Percentiles rank a stretch among this genome's conserved stretches.
Evolutionary conservation across 1,140 invertebrate species (phyloP).

Genomic region (Palaemon carinicauda): DNA sequence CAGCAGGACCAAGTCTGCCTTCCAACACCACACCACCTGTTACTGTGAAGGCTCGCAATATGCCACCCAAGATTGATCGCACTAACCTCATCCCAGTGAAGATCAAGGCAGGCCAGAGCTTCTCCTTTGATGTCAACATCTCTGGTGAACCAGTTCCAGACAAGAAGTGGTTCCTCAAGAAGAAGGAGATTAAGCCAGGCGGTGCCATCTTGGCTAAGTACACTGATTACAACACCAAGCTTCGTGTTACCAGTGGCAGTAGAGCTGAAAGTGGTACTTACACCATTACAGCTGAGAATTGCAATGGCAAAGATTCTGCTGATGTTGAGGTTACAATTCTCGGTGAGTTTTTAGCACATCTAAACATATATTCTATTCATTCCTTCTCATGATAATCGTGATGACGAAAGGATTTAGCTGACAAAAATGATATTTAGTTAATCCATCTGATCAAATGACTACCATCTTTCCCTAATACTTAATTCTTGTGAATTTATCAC

Average conservation of each 20-base stretch:
- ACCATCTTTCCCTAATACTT: no score
- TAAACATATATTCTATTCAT: no score
- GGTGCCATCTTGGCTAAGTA: constrained; percentile 62
- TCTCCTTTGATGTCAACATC: constrained; percentile 83
- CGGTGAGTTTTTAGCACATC: constrained; percentile 65
- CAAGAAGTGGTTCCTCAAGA: constrained; percentile 84
- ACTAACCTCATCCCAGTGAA: constrained; percentile 84
- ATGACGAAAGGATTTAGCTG: background rate
- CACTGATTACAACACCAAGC: constrained; percentile 87
- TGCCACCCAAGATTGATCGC: constrained; percentile 87
- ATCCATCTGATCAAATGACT: background rate
- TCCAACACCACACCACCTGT: constrained; percentile 88
- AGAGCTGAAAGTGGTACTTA: constrained; percentile 90
- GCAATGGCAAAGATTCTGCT: constrained; percentile 90
- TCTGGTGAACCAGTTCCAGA: constrained; percentile 89
- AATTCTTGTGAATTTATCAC: background rate
- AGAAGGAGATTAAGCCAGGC: constrained; percentile 75
- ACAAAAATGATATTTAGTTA: background rate
- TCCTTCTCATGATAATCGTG: background rate
- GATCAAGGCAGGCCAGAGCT: constrained; percentile 89
- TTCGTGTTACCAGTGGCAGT: constrained; percentile 85
- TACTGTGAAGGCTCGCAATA: constrained; percentile 86
- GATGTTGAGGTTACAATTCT: constrained; percentile 92
- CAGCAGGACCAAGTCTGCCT: constrained; percentile 91
- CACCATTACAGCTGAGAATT: constrained; percentile 90